Evolutionary conservation across 2,113 vertebrate genomes (phyloP).

Genomic region (Thunnus thynnus): DNA sequence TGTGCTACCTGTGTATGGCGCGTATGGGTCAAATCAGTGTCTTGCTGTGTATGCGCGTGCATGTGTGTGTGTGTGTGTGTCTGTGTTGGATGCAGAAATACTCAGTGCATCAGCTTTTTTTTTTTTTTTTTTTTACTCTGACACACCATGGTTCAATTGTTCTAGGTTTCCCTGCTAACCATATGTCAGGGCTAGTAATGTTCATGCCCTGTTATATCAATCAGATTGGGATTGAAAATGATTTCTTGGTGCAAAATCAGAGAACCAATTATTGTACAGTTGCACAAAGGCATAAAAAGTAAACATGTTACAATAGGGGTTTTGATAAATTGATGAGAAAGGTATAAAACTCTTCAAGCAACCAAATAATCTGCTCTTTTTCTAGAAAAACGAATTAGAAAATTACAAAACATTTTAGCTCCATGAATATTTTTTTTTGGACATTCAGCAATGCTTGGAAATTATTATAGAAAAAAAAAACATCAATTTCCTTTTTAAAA

Average conservation of each 20-base stretch:
- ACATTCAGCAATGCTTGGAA: neutral
- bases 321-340: neutral
- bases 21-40: conserved; percentile 67
- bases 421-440: neutral
- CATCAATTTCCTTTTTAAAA: neutral
- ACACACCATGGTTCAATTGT: conserved; percentile 82
- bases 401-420: conserved; percentile 14
- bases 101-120: conserved; percentile 62
- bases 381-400: neutral
- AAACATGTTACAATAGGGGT: conserved; percentile 16
- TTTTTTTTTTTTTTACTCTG: conserved; percentile 37
- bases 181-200: conserved; percentile 80
- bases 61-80: conserved; percentile 41
- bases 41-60: conserved; percentile 53
- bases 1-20: conserved; percentile 46
- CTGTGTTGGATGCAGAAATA: conserved; percentile 67
- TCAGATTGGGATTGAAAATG: conserved; percentile 50
- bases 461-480: neutral
- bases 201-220: conserved; percentile 71
- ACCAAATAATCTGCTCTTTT: neutral
- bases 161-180: conserved; percentile 82
- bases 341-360: neutral
- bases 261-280: conserved; percentile 22
- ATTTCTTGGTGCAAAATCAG: conserved; percentile 32
- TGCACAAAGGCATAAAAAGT: conserved; percentile 8